phyloP scores from a whole-genome alignment of 2,888 invertebrate species.

The Dolichopus griseipennis region DNA sequence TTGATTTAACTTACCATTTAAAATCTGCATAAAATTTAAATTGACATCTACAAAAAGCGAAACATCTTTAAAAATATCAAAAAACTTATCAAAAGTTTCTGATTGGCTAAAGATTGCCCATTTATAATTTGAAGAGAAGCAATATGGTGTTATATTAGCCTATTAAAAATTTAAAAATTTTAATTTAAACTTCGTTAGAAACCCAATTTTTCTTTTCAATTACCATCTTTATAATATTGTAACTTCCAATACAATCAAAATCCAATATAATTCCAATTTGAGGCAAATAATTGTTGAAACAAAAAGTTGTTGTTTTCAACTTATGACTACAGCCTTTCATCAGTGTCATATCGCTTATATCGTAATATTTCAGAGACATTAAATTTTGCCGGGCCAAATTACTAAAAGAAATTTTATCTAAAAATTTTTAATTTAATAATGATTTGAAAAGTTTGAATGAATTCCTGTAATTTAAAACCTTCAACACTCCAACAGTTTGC shows the following conservation, averaged over 20 bases:
- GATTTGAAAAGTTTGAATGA: not conserved
- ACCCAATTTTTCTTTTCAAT: not conserved
- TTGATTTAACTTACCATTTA: not conserved
- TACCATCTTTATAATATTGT: constrained; percentile 29
- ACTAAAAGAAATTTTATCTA: constrained; percentile 26
- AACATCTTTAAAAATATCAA: constrained; percentile 24
- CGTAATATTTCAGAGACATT: constrained; percentile 21
- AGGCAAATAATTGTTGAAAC: constrained; percentile 25
- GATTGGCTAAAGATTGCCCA: constrained; percentile 33
- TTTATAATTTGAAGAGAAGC: constrained; percentile 27
- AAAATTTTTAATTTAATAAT: not conserved
- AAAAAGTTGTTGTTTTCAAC: constrained; percentile 25
- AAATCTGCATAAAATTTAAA: constrained; percentile 24
- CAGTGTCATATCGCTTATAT: constrained; percentile 5
- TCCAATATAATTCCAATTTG: constrained; percentile 33
- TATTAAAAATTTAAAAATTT: constrained; percentile 19
- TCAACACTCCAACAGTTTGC: constrained; percentile 34
- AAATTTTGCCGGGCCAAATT: constrained; percentile 24
- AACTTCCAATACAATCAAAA: constrained; percentile 27
- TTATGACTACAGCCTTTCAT: constrained; percentile 7
- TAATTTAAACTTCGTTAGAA: not conserved
- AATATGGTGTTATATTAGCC: constrained; percentile 26
- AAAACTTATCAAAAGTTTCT: constrained; percentile 24
- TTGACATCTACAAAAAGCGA: constrained; percentile 35
- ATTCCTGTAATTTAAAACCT: constrained; percentile 23